These are phyloP conservation scores for Poecilobothrus nobilitatus DNA, from an alignment of 2,888 invertebrate genomes.

Conservation along the genomic window DNA sequence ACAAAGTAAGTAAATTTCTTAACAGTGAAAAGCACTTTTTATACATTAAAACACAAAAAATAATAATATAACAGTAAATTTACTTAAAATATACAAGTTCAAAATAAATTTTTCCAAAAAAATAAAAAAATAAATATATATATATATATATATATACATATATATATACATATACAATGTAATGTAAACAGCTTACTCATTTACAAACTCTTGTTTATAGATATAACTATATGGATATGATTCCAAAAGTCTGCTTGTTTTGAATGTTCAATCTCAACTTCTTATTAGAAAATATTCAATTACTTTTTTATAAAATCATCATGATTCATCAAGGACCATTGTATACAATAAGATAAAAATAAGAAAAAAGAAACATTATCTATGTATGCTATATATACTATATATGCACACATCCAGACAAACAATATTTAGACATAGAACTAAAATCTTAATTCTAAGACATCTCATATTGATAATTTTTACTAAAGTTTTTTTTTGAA, in stretches of 20 bases:
- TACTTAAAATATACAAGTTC: background rate
- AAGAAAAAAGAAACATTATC: background rate
- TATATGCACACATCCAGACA: background rate
- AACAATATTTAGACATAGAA: background rate
- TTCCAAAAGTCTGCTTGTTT: no score
- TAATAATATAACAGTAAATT: background rate
- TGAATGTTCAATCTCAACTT: no score
- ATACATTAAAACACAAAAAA: background rate
- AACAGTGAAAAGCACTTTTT: no score
- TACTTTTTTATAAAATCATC: background rate
- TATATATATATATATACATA: no score
- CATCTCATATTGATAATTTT: background rate
- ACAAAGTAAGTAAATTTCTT: no score
- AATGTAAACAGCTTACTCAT: background rate
- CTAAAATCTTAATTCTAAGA: background rate
- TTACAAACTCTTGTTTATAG: background rate
- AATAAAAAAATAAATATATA: no score
- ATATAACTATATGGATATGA: no score
- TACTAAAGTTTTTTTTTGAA: background rate
- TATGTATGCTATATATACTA: no score
- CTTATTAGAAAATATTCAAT: background rate
- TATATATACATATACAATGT: no score
- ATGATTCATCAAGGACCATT: slow-evolving; percentile 1
- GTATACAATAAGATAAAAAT: background rate
- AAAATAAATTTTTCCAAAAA: background rate